Evolutionary conservation across 2,888 invertebrate genomes (phyloP), one percentile per base, ranked within the genome.

Genomic region (Ormia ochracea): DNA sequence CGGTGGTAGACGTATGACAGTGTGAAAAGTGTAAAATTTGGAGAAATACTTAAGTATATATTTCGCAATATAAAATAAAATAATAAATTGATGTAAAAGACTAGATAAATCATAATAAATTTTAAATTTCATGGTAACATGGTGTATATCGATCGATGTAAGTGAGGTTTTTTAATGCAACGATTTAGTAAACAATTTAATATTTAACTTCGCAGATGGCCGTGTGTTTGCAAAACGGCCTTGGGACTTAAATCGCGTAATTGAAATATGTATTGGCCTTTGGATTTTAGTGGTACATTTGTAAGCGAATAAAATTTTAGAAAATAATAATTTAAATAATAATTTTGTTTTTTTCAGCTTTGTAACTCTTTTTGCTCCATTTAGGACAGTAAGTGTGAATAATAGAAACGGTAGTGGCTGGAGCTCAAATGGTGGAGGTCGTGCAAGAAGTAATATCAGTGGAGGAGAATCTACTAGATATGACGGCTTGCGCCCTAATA

Each of bases 201-300:
- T 10, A 7, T 63, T 23, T 50, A 31, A 1, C 6, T 66, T 56
- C 74, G 10, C 45, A 87, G 87, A 84, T 85, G 87, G 87, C 81
- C 85, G 85, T 14, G 84, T 87, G 5, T 84, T 85, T 82, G 85
- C 86, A 74, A 84, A 83, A 52, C 84, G 87, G 61, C 87, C 87
- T 79, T 87, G 87, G 87, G 84, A 86, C 76, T 75, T 84, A 70
- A 81, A 82, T 4, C 86, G 87, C 7, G 17, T 87, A 28, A 61
- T 85, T 3, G 86, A 82, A 73, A 84, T 87, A 17, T 86, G 86
- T 41, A 28, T 82, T 4, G 83, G 82, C 2, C 50, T 87, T 9
- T 87, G 87, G 87, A 80, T 84, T 23, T 14, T 86, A 17, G 70
- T 87, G 1, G 36, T 85, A n/a, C 83, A 86, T 33, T 85, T 87